A percentile compares a stretch with the other conserved stretches of the same genome.
These are phyloP conservation scores for Labrus mixtus DNA, from an alignment of 2,113 vertebrate species.

Conservation along the genomic window DNA sequence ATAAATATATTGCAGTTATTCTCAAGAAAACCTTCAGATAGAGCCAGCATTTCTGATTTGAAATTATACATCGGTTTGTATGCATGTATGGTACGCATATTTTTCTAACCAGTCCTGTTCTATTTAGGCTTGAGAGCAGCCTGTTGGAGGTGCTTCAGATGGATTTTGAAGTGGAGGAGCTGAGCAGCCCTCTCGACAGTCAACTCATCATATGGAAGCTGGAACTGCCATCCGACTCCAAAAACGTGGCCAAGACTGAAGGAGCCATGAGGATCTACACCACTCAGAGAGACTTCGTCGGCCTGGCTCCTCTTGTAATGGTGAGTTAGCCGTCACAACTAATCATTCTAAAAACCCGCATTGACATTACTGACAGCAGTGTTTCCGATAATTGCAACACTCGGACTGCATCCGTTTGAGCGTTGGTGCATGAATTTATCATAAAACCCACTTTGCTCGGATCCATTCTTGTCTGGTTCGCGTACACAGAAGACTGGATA, in stretches of 20 bases:
- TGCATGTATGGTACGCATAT: background rate
- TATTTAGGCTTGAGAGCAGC: constrained; percentile 73
- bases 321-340: constrained; percentile 80
- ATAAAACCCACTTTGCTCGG: constrained; percentile 66
- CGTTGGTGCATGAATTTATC: constrained; percentile 57
- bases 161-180: constrained; percentile 89
- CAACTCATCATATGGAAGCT: constrained; percentile 95
- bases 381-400: constrained; percentile 35
- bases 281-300: constrained; percentile 89
- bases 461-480: constrained; percentile 68
- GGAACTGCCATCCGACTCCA: constrained; percentile 84
- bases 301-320: constrained; percentile 91
- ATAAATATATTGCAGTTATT: too few relatives aligned
- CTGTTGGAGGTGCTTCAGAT: constrained; percentile 92
- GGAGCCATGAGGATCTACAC: constrained; percentile 92
- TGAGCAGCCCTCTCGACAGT: constrained; percentile 83
- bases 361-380: constrained; percentile 28
- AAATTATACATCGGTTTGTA: background rate
- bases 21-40: background rate
- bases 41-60: background rate
- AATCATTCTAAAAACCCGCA: constrained; percentile 27
- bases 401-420: constrained; percentile 52
- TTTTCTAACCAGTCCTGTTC: constrained; percentile 5
- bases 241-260: constrained; percentile 77
- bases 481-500: constrained; percentile 49